Conservation (phyloP, 2,797 vertebrate genomes). For the Nothura maculosa region DNA sequence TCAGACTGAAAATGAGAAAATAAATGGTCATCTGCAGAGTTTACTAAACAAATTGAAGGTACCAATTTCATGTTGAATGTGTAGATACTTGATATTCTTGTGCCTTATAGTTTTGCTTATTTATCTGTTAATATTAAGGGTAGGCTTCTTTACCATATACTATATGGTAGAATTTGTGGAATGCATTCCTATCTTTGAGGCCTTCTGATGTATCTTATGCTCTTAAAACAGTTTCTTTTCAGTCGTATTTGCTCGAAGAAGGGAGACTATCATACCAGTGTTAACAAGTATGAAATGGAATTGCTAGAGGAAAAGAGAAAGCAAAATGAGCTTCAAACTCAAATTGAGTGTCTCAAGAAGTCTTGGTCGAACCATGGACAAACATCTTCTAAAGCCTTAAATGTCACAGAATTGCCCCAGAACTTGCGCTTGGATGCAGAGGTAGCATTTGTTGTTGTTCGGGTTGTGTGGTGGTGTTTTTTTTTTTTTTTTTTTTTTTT, state of each 20-base stretch:
- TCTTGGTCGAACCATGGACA: background rate
- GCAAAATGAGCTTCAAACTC: slow-evolving; percentile 63
- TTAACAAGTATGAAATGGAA: slow-evolving; percentile 64
- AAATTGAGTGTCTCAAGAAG: slow-evolving; percentile 54
- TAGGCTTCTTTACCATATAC: background rate
- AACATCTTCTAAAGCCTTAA: slow-evolving; percentile 4
- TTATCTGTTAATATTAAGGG: background rate
- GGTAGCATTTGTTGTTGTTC: slow-evolving; percentile 64
- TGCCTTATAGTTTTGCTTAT: background rate
- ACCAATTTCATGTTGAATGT: background rate
- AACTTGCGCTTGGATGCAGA: slow-evolving; percentile 55
- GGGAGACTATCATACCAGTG: slow-evolving; percentile 56
- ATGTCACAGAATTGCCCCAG: slow-evolving; percentile 16
- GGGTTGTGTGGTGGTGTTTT: too few relatives aligned
- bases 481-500: too few relatives aligned
- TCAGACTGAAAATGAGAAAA: slow-evolving; percentile 65
- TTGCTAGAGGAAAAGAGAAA: slow-evolving; percentile 74
- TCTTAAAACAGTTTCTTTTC: slow-evolving; percentile 70
- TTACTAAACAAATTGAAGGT: slow-evolving; percentile 82
- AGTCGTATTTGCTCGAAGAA: slow-evolving; percentile 59
- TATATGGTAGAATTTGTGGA: background rate
- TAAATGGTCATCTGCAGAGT: slow-evolving; percentile 68
- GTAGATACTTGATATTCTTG: background rate
- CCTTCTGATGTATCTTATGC: background rate
- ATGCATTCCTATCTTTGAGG: background rate